Base-by-base conservation (phyloP, 2,888 invertebrate genomes). In the Ennomos quercinarius region DNA sequence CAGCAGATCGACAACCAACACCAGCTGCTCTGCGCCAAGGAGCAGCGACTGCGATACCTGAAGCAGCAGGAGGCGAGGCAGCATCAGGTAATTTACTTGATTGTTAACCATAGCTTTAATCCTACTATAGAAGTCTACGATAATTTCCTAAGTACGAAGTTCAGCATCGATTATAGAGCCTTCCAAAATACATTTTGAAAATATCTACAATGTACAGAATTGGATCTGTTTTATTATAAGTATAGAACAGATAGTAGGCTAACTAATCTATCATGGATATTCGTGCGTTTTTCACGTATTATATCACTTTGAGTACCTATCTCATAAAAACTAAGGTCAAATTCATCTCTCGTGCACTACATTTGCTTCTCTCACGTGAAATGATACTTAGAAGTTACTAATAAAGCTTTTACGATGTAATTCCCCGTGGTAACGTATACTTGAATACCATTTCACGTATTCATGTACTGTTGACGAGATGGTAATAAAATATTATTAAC, bases 1-100 rank as follows among this genome's bases (percentile, higher is more conserved):
- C 97, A 98, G 93, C 98, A 99, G 95, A 98, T 99, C 86, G 98
- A 98, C 94, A 96, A 97, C 83, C 99, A 99, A 94, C 97, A 98
- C 88, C 94, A 96, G 93, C 94, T 97, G 93, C 95, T 98, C 83
- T 96, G 97, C 80, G 98, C 98, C 79, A 97, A 97, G 93, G 98
- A 98, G 93, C 98, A 98, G 93, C 94, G 98, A 80, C 94, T 98
- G 87, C 95, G 98, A 84, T 98, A 97, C 94, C 95, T 99, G 78
- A 98, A 98, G 92, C 98, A 98, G 87, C 98, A 98, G 87, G 98
- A 98, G 90, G 96, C 96, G 70, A 93, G 95, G 71, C 95, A 95
- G 83, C 95, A 95, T 71, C 93, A 94, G 87, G 94, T 93, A 67
- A 68, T 9, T 12, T 35, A 27, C 6, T 27, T 27, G 4, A 27